Evolutionary conservation across 1,140 invertebrate genomes (phyloP), one percentile per base, ranked within the genome.

Genomic region (Oedothorax gibbosus): DNA sequence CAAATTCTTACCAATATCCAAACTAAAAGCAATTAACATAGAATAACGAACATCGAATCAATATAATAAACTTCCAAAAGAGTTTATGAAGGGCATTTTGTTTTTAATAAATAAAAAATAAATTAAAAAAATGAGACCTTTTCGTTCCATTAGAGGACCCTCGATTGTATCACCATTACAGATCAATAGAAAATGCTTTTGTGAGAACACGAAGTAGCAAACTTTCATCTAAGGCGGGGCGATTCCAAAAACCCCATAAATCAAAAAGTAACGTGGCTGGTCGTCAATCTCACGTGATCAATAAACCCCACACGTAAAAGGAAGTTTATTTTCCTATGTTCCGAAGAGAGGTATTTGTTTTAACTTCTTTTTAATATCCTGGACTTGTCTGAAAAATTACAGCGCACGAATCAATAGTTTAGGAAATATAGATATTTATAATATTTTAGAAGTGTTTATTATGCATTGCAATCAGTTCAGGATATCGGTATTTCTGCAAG

Each of bases 251-350:
- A 75, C 64, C 14, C 57, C 69, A 83, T 83, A 69, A 73, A 84
- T 84, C 81, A 75, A 20, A 53, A 51, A 66, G 71, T 57, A 75
- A 73, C 72, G 72, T 53, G 71, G 81, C 76, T 76, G 71, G 81
- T 66, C 76, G 81, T 62, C 11, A 62, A 56, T 75, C 18, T 84
- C 81, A 84, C 81, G 81, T 84, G 81, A 84, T 84, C 60, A n/a
- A 84, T 66, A 75, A 73, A 65, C 20, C 20, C 51, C 11, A 8
- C n/a, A 79, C 8, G 15, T 11, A 50, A 66, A 68, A 75, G 10
- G 60, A 75, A 71, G 50, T 49, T 18, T 35, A 35, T 35, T 35
- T 35, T 35, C 35, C 35, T 35, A 2, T 35, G 35, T 35, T 35
- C 35, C 35, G 5, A 35, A 35, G 35, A 35, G 35, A 35, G 35